Evolutionary conservation across 2,113 vertebrate species (phyloP).

Genomic region (Morone chrysops): DNA sequence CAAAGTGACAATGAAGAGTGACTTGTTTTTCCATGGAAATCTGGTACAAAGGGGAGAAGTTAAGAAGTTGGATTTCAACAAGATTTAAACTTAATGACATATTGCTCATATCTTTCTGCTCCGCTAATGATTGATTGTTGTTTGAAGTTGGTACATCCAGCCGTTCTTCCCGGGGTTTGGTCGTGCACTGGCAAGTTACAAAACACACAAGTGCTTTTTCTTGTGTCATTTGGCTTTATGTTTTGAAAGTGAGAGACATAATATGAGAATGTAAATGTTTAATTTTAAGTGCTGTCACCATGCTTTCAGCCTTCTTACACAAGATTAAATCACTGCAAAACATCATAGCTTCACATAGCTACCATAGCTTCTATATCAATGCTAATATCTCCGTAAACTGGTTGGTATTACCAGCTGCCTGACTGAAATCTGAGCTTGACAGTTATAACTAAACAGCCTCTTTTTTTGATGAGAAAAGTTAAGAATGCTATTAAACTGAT

Average conservation of each 20-base stretch:
- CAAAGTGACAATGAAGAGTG: conserved; percentile 16
- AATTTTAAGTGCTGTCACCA: conserved; percentile 21
- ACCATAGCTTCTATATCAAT: background rate
- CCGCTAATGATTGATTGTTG: background rate
- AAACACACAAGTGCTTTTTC: conserved; percentile 21
- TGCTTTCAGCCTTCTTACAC: conserved; percentile 28
- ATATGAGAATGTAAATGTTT: conserved; percentile 43
- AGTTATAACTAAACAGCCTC: background rate
- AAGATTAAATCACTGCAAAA: conserved; percentile 32
- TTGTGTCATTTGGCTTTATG: conserved; percentile 32
- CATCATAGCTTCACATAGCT: too few species aligned
- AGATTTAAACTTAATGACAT: background rate
- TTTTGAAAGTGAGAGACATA: conserved; percentile 6
- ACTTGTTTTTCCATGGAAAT: conserved; percentile 24
- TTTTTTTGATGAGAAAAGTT: background rate
- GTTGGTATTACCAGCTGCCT: background rate
- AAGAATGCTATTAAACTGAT: background rate
- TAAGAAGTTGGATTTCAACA: conserved; percentile 1
- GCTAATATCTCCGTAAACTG: background rate
- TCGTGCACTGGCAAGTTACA: conserved; percentile 34
- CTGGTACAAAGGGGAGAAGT: conserved; percentile 23
- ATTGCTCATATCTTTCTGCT: conserved; percentile 33
- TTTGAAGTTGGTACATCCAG: background rate
- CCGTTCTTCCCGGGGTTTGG: background rate
- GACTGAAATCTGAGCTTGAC: background rate